A percentile compares a stretch with the other conserved stretches of the same genome.
These are phyloP conservation scores for Drosophila watanabei DNA, from an alignment of 1,140 invertebrate genomes.

Conservation along the genomic window DNA sequence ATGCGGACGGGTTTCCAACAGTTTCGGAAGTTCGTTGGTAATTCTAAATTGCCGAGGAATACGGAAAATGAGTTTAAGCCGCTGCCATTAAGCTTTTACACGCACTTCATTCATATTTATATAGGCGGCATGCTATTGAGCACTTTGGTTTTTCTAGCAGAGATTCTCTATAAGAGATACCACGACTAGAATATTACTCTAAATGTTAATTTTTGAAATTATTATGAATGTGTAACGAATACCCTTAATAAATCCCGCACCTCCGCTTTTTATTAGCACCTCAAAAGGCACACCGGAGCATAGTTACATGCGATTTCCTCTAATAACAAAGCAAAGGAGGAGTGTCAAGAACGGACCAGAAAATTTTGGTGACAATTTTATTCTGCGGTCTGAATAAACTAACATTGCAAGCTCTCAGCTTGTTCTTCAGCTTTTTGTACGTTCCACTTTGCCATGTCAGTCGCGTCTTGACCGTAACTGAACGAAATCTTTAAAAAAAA, in stretches of 20 bases:
- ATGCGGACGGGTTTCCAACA: neutral
- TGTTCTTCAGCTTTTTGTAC: neutral
- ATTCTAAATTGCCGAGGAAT: neutral
- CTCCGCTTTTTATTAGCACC: conserved; percentile 85
- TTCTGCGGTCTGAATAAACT: conserved; percentile 10
- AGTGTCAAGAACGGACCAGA: neutral
- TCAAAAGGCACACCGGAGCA: conserved; percentile 90
- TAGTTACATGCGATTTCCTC: neutral
- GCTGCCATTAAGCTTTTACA: neutral
- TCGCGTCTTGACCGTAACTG: too few relatives aligned
- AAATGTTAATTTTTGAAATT: neutral
- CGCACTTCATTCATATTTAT: neutral
- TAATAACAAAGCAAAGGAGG: neutral
- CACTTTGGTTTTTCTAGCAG: conserved; percentile 4
- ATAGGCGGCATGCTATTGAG: neutral
- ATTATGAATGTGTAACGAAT: neutral
- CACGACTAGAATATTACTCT: neutral
- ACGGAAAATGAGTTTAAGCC: neutral
- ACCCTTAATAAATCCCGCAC: conserved; percentile 7
- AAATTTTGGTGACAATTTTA: neutral
- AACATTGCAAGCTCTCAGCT: neutral
- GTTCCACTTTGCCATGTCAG: too few relatives aligned
- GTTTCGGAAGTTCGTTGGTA: neutral
- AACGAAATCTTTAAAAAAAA: too few relatives aligned
- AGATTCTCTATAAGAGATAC: conserved; percentile 8